Percentiles rank a stretch among this genome's conserved stretches.
Evolutionary conservation across 2,113 vertebrate species (phyloP).

Genomic region (Murina feae): DNA sequence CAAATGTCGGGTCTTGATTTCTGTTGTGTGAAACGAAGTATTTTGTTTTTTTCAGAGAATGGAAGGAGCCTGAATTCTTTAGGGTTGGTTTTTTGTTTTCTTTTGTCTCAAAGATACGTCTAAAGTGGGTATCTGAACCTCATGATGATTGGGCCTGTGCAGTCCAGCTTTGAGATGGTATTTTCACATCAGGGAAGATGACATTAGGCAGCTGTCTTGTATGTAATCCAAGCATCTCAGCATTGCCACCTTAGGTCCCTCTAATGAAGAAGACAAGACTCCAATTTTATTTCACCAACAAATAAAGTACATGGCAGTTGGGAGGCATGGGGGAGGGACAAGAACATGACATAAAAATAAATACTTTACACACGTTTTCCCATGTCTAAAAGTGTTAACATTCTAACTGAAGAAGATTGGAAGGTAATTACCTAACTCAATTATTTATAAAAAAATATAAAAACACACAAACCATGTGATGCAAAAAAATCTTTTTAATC

Average conservation of each 20-base stretch:
- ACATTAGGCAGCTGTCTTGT: conserved; percentile 75
- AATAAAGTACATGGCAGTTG: conserved; percentile 52
- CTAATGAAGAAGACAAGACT: conserved; percentile 62
- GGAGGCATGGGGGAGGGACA: conserved; percentile 64
- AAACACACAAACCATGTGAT: conserved; percentile 83
- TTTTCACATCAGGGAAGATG: conserved; percentile 58
- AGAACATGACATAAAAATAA: conserved; percentile 89
- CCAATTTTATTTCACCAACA: conserved; percentile 78
- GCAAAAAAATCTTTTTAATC: conserved; percentile 81
- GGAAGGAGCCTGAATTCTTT: conserved; percentile 4
- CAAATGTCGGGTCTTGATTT: not conserved
- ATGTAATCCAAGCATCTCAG: conserved; percentile 78
- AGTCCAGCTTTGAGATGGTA: conserved; percentile 60
- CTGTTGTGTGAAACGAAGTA: not conserved
- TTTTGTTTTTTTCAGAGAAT: conserved; percentile 3
- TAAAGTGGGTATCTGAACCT: not conserved
- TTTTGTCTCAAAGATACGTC: conserved; percentile 7
- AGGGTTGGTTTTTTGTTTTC: not conserved
- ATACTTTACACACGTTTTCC: conserved; percentile 86
- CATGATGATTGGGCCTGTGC: not conserved
- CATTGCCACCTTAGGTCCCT: conserved; percentile 72
- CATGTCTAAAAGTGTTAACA: conserved; percentile 86
- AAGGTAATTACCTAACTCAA: conserved; percentile 85
- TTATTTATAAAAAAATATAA: conserved; percentile 91
- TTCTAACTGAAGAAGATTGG: conserved; percentile 83